Conservation (phyloP, 2,888 invertebrate species). For the Latrodectus elegans region DNA sequence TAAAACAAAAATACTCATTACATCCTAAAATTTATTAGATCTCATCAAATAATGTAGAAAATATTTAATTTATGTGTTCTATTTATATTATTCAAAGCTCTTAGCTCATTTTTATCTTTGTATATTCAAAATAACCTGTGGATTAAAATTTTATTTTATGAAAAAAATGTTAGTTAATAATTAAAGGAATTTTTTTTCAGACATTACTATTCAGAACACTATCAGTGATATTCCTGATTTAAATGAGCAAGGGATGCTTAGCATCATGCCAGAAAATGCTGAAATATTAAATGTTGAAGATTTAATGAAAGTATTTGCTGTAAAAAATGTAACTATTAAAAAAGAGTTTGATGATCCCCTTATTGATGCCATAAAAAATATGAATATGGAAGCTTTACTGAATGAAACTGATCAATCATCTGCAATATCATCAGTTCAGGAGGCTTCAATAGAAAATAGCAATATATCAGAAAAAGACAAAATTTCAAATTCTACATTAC, state of each 20-base stretch:
- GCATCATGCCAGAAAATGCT: not conserved
- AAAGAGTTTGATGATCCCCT: slow-evolving; percentile 51
- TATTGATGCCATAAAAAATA: slow-evolving; percentile 39
- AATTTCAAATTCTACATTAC: not conserved
- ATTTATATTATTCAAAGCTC: too few relatives aligned
- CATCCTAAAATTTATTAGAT: too few relatives aligned
- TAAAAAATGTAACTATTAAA: slow-evolving; percentile 38
- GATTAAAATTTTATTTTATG: too few relatives aligned
- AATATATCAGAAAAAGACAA: not conserved
- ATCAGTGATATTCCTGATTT: too few relatives aligned
- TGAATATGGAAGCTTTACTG: slow-evolving; percentile 4
- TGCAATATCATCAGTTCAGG: not conserved
- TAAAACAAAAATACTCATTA: too few relatives aligned
- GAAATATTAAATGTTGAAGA: slow-evolving; percentile 21
- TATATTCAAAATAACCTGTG: too few relatives aligned
- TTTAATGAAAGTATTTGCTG: slow-evolving; percentile 52
- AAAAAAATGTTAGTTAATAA: too few relatives aligned
- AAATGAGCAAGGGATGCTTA: not conserved
- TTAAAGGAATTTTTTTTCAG: too few relatives aligned
- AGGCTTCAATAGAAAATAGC: not conserved
- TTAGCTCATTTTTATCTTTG: too few relatives aligned
- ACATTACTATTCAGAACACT: too few relatives aligned
- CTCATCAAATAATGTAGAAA: too few relatives aligned
- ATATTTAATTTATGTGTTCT: too few relatives aligned
- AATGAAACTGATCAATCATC: not conserved